Base-by-base conservation (phyloP, 2,888 invertebrate species). In the Hyppa rectilinea region DNA sequence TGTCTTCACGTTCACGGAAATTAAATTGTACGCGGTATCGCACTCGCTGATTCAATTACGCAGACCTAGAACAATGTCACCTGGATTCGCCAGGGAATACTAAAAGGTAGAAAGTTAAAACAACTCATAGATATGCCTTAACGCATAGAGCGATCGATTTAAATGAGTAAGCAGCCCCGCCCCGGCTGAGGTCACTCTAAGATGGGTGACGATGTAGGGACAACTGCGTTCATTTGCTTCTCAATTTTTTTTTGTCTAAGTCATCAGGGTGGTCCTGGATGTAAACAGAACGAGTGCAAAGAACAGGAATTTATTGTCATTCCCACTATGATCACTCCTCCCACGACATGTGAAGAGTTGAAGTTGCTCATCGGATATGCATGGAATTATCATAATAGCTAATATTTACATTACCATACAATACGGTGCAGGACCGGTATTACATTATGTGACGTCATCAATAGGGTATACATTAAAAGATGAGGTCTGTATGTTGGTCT, bases 1-100 rank as follows among this genome's bases (percentile, higher is more conserved):
- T 56, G 63, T 79, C 82, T 79, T 72, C 72, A 65, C 79, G 38
- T 50, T 50, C 63, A 63, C 50, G 55, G 64, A 79, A 61, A 80
- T 71, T 75, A 50, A 65, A 75, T 69, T 62, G 38, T 71, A 50
- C 62, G 52, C 47, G 71, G 79, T 75, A 76, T 62, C 85, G 75
- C 91, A 92, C 91, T 92, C 38, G 38, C 47, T 59, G 20, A 53
- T 53, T 70, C 26, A 58, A 70, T 65, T 58, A 36, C 36, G 3
- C 34, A 56, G 6, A 34, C 6, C 31, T 34, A 52, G 40, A 31
- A 9, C 12, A 38, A 1, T 58, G n/a, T 7, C 45, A 47, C 59
- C 71, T 43, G 29, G 10, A 6, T 10, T 31, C 1, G 14, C 6
- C 1, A 3, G 2, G 29, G 29, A 52, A 43, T 43, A 71, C 14